phyloP scores from a whole-genome alignment of 1,140 invertebrate species.

The Chelonus insularis region DNA sequence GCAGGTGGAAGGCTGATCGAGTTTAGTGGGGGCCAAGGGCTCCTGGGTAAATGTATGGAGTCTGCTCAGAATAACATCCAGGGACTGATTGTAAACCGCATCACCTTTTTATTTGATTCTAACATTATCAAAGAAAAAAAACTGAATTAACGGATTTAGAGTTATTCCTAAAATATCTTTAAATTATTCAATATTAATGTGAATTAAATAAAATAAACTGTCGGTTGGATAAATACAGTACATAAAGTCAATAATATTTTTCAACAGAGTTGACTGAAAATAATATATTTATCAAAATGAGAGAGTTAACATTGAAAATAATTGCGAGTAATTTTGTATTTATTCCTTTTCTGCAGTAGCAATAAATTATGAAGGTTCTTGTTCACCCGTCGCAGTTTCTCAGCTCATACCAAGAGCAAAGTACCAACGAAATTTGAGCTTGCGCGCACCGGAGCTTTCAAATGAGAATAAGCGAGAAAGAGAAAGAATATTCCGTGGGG shows the following conservation, averaged over 20 bases:
- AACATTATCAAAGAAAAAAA: neutral
- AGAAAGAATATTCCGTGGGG: conserved; percentile 7
- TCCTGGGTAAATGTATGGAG: conserved; percentile 32
- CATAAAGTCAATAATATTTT: too few species aligned
- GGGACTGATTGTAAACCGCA: conserved; percentile 4
- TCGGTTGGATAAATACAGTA: too few species aligned
- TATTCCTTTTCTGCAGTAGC: conserved; percentile 12
- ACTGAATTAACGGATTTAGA: neutral
- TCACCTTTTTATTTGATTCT: neutral
- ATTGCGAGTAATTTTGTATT: conserved; percentile 13
- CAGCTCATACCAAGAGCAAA: neutral
- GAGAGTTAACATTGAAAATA: conserved; percentile 4
- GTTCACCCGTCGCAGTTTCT: conserved; percentile 3
- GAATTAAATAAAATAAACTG: too few species aligned
- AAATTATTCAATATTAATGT: too few species aligned
- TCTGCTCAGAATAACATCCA: neutral
- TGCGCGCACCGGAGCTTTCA: neutral
- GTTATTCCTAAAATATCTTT: too few species aligned
- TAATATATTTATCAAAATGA: neutral
- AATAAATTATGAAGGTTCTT: conserved; percentile 17
- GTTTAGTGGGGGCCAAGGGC: conserved; percentile 36
- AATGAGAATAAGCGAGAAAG: neutral
- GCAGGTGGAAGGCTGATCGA: conserved; percentile 38
- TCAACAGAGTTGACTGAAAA: neutral
- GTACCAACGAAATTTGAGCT: conserved; percentile 11